phyloP scores from a whole-genome alignment of 2,888 invertebrate species.

The Spilosoma lubricipeda region DNA sequence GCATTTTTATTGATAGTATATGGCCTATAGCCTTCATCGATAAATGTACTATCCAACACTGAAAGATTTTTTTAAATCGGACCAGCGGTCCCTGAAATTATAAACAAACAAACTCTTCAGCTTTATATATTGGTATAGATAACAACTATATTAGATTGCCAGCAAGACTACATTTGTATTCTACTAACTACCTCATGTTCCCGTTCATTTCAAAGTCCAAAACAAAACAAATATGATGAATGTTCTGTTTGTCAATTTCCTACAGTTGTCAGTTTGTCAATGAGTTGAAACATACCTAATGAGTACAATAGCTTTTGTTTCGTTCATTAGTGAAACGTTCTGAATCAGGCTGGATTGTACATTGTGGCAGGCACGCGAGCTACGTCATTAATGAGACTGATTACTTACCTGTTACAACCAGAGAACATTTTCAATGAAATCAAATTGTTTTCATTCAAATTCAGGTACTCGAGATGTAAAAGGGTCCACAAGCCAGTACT shows the following conservation, averaged over 20 bases:
- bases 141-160: neutral
- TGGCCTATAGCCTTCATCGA: no score
- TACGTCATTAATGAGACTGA: conserved; percentile 29
- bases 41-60: no score
- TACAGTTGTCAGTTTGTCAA: neutral
- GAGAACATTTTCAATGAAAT: conserved; percentile 84
- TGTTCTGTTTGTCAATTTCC: neutral
- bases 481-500: conserved; percentile 82
- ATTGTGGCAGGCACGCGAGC: conserved; percentile 30
- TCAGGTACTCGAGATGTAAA: conserved; percentile 81
- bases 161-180: neutral
- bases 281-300: neutral
- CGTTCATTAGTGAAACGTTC: conserved; percentile 41
- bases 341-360: conserved; percentile 44
- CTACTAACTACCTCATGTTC: no score
- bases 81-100: no score
- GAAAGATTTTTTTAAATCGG: no score
- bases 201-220: neutral
- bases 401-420: conserved; percentile 71
- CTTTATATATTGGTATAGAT: no score
- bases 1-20: no score
- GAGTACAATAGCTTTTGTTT: conserved; percentile 35
- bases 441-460: conserved; percentile 85
- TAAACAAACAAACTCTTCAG: no score
- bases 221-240: neutral